phyloP scores from a whole-genome alignment of 1,140 invertebrate species.

The Ceratina japonica region DNA sequence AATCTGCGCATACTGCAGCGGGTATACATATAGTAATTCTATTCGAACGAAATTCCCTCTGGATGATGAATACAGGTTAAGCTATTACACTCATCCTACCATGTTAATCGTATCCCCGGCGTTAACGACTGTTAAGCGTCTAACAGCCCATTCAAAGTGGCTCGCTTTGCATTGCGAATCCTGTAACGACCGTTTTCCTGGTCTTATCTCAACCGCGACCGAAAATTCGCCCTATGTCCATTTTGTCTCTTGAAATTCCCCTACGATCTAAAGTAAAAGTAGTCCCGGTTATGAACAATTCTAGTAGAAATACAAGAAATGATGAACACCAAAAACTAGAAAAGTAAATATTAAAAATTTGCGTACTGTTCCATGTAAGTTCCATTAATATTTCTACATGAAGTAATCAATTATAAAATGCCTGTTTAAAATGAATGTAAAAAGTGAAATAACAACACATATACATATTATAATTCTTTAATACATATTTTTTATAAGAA shows the following conservation, averaged over 20 bases:
- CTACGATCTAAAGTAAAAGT: background rate
- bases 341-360: no score
- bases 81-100: background rate
- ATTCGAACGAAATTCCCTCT: background rate
- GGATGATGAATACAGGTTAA: background rate
- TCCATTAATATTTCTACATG: no score
- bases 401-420: no score
- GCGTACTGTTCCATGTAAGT: no score
- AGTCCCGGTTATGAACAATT: no score
- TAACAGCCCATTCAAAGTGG: conserved; percentile 15
- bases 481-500: no score
- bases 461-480: no score
- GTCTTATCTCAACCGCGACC: background rate
- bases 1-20: background rate
- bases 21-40: background rate
- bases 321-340: no score
- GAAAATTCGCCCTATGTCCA: background rate
- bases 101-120: background rate
- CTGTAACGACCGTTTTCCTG: conserved; percentile 11
- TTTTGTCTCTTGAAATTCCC: background rate
- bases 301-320: no score
- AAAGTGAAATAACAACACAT: no score
- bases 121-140: conserved; percentile 20
- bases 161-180: background rate
- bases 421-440: no score